These are phyloP conservation scores for Salmo trutta DNA, from an alignment of 2,797 vertebrate species.

Conservation along the genomic window DNA sequence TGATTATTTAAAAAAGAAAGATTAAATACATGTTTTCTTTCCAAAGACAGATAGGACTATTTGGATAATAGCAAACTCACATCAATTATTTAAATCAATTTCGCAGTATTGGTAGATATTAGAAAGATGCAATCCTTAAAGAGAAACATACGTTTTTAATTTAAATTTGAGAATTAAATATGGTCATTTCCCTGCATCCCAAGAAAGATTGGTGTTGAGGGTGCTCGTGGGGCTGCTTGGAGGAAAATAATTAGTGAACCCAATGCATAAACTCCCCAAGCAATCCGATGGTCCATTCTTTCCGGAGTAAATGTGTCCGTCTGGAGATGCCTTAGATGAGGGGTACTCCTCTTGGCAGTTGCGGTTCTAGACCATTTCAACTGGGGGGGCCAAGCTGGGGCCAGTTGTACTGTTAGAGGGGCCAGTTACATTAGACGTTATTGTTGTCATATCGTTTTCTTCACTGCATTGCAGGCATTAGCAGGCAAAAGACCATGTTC, in stretches of 20 bases:
- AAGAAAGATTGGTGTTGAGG: constrained; percentile 30
- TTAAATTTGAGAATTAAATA: not conserved
- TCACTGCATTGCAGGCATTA: no score
- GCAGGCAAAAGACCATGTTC: no score
- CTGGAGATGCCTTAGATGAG: constrained; percentile 41
- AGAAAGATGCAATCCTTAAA: not conserved
- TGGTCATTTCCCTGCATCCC: constrained; percentile 37
- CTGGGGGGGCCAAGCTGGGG: no score
- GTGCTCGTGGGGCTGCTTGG: constrained; percentile 47
- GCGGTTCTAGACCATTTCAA: no score
- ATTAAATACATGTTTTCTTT: no score
- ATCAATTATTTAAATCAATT: not conserved
- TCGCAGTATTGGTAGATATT: not conserved
- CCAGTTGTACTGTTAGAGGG: no score
- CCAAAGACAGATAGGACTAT: no score
- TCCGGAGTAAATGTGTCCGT: constrained; percentile 51
- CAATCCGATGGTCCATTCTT: constrained; percentile 58
- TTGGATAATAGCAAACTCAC: no score
- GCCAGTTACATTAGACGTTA: no score
- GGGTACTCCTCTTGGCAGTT: no score
- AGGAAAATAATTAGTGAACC: constrained; percentile 65
- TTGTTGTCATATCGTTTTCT: no score
- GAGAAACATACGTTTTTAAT: not conserved
- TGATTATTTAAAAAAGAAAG: no score
- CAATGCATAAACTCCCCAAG: constrained; percentile 49